Evolutionary conservation across 2,797 vertebrate species (phyloP), one percentile per base, ranked within the genome.

Genomic region (Falco peregrinus): DNA sequence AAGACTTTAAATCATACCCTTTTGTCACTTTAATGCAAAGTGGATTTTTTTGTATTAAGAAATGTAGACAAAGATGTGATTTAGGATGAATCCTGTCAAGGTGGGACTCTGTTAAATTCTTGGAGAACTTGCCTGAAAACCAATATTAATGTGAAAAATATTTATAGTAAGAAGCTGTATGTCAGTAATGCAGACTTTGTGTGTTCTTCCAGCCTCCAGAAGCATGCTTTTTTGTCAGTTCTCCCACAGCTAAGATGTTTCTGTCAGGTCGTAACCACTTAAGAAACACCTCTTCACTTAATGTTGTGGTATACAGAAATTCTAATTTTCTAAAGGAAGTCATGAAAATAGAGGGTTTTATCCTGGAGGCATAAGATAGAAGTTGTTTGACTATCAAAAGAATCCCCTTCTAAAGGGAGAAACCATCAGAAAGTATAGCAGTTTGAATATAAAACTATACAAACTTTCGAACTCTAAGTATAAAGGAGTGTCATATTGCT

Each of bases 41-140:
- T 95, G 85, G 33, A 67, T 95, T 95, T 96, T 96, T 94, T 89
- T 97, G 90, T 95, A 88, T 93, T 95, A 89, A 96, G 97, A 96
- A 93, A 92, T 87, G 92, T 93, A 97, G 97, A 96, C 93, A 96
- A 97, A 93, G 90, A 95, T 94, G 88, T 97, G 97, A 98, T 97
- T 97, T 97, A 97, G 94, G 87, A 90, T 28, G 69, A 94, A 89
- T 97, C 74, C 90, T 97, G 95, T 97, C 92, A 96, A 95, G 83
- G 87, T 93, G 9, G 96, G 96, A 94, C 82, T 96, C 65, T 95
- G 91, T 94, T 95, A 95, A 97, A 90, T 89, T 94, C 65, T 56
- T 65, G 78, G 75, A 91, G 94, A 89, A 90, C 28, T 90, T 97
- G 91, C 82, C 95, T 90, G 57, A 65, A 95, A 70, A 75, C 78